Evolutionary conservation across 1,140 invertebrate species (phyloP).

Genomic region (Drosophila lini): DNA sequence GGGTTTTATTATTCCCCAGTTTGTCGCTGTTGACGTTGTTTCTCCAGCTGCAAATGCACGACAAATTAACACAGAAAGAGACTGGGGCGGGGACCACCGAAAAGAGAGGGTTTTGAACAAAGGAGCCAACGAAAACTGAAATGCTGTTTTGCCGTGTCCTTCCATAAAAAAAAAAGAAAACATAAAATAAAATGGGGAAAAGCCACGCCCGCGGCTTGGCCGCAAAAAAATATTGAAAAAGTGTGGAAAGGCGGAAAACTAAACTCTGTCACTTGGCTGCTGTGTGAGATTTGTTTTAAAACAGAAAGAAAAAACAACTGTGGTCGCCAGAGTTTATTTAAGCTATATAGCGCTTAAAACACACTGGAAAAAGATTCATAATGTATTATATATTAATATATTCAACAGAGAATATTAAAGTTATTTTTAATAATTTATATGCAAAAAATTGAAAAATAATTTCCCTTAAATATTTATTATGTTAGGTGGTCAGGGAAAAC

Average conservation of each 20-base stretch:
- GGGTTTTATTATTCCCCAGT: slow-evolving; percentile 42
- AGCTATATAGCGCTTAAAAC: slow-evolving; percentile 2
- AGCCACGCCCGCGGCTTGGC: slow-evolving; percentile 72
- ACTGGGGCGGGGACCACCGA: slow-evolving; percentile 1
- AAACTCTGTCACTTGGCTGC: slow-evolving; percentile 68
- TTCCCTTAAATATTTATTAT: neutral
- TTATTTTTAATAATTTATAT: neutral
- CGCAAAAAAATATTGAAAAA: slow-evolving; percentile 41
- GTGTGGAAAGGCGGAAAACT: slow-evolving; percentile 51
- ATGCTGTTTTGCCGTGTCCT: slow-evolving; percentile 52
- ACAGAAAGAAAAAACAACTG: slow-evolving; percentile 12
- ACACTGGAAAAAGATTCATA: neutral
- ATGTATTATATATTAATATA: neutral
- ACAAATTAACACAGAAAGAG: slow-evolving; percentile 73
- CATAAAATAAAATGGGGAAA: slow-evolving; percentile 18
- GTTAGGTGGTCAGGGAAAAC: too few species aligned
- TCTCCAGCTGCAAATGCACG: slow-evolving; percentile 64
- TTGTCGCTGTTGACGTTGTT: slow-evolving; percentile 37
- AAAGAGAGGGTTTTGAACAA: slow-evolving; percentile 19
- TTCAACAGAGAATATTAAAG: too few species aligned
- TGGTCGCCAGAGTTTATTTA: slow-evolving; percentile 33
- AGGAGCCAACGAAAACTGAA: slow-evolving; percentile 47
- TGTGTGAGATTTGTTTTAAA: slow-evolving; percentile 43
- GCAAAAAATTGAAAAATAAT: neutral
- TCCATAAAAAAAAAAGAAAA: neutral